Evolutionary conservation across 2,113 vertebrate species (phyloP), one percentile per base, ranked within the genome.

Genomic region (Triplophysa tibetana): DNA sequence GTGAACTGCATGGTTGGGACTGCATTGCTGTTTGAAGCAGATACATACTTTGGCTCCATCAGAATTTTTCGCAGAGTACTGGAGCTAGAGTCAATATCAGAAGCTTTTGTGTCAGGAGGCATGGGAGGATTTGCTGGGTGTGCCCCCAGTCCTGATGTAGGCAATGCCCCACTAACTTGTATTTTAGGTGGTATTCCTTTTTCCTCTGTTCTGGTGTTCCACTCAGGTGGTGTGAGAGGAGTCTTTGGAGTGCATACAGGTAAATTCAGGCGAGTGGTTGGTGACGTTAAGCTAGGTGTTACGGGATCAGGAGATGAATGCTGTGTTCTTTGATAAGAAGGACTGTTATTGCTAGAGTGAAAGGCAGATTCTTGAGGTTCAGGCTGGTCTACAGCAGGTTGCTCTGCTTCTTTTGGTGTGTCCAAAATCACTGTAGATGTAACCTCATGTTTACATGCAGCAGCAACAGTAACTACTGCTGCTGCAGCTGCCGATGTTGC

Each of bases 11-110:
- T 97, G 54, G 92, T 94, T 60, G 86, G 91, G 74, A 83, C 93
- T 50, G 80, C 93, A 89, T 0, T 93, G 80, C 88, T 91, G 78
- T 88, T 91, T 82, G 94, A 89, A 0, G 96, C 93, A 0, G 96
- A 95, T 0, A 97, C 95, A 0, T 99, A 99, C 68, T 99, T 99
- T 23, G 98, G 98, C 85, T 99, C 98, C 97, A 98, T 99, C 64
- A 99, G 92, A 70, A 99, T 99, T 88, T 98, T 99, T 77, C 98
- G 92, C 88, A 99, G 88, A 0, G 98, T 98, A 86, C 97, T 99
- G 43, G 98, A 98, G 85, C 93, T 97, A 0, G 95, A 92, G 75
- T 98, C 95, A 0, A 98, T 87, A 70, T 98, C 97, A 0, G 96
- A 99, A 0, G 97, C 98, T 89, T 99, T 99, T 0, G 98, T 98